A percentile compares a stretch with the other conserved stretches of the same genome.
phyloP scores from a whole-genome alignment of 2,113 vertebrate species.

The Zeus faber region DNA sequence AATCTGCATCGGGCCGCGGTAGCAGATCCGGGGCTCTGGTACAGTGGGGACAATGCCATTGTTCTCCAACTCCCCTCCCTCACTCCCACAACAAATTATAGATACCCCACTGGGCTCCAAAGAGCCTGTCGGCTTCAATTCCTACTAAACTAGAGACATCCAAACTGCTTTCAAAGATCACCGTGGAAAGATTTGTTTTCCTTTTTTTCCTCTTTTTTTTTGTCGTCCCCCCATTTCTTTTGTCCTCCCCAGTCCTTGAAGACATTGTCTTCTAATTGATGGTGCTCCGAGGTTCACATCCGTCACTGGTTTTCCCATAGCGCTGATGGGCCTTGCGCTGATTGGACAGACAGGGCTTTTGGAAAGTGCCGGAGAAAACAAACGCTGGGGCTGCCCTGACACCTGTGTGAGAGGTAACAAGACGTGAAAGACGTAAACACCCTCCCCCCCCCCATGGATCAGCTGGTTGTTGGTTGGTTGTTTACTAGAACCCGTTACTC shows the following conservation, averaged over 20 bases:
- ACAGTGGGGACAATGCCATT: conserved; percentile 61
- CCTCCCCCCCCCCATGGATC: conserved; percentile 45
- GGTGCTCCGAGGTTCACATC: conserved; percentile 53
- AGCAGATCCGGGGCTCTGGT: conserved; percentile 26
- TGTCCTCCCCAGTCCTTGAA: too few relatives aligned
- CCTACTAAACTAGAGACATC: conserved; percentile 50
- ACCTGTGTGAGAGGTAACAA: background rate
- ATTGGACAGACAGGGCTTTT: background rate
- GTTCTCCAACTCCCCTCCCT: conserved; percentile 55
- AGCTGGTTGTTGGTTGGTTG: background rate
- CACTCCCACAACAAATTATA: conserved; percentile 65
- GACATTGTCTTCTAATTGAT: conserved; percentile 64
- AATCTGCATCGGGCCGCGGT: conserved; percentile 47
- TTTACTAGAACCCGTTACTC: too few relatives aligned
- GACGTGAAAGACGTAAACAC: background rate
- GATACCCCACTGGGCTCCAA: conserved; percentile 66
- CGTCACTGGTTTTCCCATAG: conserved; percentile 56
- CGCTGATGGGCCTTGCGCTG: conserved; percentile 36
- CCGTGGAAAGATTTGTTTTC: conserved; percentile 58
- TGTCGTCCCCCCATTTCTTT: conserved; percentile 34
- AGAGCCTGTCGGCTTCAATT: conserved; percentile 66
- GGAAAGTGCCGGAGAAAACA: background rate
- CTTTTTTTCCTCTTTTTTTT: conserved; percentile 9
- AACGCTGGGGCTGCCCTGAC: background rate
- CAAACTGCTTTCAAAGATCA: conserved; percentile 51